A percentile compares a stretch with the other conserved stretches of the same genome.
phyloP scores from a whole-genome alignment of 2,113 vertebrate genomes.

The Sander lucioperca region DNA sequence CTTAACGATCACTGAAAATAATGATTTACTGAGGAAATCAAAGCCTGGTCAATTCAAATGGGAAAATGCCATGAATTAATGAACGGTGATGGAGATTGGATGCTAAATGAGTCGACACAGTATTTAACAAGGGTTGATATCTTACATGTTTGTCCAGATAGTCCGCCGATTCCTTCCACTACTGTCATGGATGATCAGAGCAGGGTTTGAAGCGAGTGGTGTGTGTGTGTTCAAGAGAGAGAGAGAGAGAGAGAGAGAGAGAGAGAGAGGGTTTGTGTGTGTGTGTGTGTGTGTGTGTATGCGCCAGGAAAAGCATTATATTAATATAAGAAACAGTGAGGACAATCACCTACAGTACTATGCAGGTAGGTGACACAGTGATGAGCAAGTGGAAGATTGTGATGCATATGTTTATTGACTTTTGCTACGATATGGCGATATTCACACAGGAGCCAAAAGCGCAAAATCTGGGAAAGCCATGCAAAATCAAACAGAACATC shows the following conservation, averaged over 20 bases:
- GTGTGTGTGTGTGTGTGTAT: neutral
- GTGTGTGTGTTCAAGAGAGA: slow-evolving; percentile 2
- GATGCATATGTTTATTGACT: slow-evolving; percentile 69
- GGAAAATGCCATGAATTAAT: neutral
- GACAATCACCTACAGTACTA: neutral
- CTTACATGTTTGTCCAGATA: slow-evolving; percentile 85
- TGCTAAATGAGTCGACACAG: neutral
- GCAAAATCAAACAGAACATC: slow-evolving; percentile 27
- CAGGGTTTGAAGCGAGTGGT: slow-evolving; percentile 5
- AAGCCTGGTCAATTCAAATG: neutral
- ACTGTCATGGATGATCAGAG: slow-evolving; percentile 32
- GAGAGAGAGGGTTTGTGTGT: neutral
- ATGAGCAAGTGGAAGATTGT: slow-evolving; percentile 22
- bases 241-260: neutral
- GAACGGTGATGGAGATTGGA: slow-evolving; percentile 1
- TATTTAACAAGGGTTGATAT: slow-evolving; percentile 16
- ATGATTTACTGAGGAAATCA: neutral
- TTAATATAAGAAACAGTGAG: slow-evolving; percentile 23
- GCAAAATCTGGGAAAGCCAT: slow-evolving; percentile 21
- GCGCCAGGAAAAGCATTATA: neutral
- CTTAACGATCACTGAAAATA: neutral
- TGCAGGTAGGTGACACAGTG: slow-evolving; percentile 37
- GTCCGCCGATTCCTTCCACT: slow-evolving; percentile 77
- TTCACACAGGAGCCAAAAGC: slow-evolving; percentile 47
- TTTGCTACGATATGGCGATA: slow-evolving; percentile 32